Percentiles rank a stretch among this genome's conserved stretches.
phyloP scores from a whole-genome alignment of 2,888 invertebrate species.

The Stenodera caucasica region DNA sequence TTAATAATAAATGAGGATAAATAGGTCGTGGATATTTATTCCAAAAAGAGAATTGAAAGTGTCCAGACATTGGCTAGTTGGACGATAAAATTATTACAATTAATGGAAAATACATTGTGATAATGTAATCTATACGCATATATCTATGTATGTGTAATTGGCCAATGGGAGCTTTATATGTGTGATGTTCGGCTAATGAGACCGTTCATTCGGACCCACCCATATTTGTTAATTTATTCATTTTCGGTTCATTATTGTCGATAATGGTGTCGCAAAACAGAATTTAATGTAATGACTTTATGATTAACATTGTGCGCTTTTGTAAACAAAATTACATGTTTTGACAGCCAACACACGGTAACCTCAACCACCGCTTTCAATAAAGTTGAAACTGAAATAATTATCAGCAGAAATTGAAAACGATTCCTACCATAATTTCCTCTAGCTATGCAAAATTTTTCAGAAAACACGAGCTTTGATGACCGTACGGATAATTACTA shows the following conservation, averaged over 20 bases:
- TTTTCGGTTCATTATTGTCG: neutral
- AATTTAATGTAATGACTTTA: neutral
- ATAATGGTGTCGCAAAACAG: constrained; percentile 4
- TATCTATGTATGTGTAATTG: neutral
- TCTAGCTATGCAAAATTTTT: too few relatives aligned
- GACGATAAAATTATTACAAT: too few relatives aligned
- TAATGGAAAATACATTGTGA: neutral
- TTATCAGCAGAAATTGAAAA: too few relatives aligned
- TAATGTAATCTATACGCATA: neutral
- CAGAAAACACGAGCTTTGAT: too few relatives aligned
- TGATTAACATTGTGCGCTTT: neutral
- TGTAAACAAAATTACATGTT: neutral
- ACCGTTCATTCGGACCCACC: constrained; percentile 19
- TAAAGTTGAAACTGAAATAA: too few relatives aligned
- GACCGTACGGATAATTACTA: too few relatives aligned
- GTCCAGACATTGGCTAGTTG: too few relatives aligned
- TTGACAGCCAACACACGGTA: neutral
- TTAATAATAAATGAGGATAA: too few relatives aligned
- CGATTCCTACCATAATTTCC: too few relatives aligned
- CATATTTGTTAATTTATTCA: constrained; percentile 17
- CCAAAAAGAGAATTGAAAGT: too few relatives aligned
- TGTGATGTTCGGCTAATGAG: constrained; percentile 12
- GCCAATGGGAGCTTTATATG: neutral
- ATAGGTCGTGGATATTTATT: too few relatives aligned
- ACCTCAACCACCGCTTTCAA: too few relatives aligned